Evolutionary conservation across 2,113 vertebrate species (phyloP).

Genomic region (Bos indicus): DNA sequence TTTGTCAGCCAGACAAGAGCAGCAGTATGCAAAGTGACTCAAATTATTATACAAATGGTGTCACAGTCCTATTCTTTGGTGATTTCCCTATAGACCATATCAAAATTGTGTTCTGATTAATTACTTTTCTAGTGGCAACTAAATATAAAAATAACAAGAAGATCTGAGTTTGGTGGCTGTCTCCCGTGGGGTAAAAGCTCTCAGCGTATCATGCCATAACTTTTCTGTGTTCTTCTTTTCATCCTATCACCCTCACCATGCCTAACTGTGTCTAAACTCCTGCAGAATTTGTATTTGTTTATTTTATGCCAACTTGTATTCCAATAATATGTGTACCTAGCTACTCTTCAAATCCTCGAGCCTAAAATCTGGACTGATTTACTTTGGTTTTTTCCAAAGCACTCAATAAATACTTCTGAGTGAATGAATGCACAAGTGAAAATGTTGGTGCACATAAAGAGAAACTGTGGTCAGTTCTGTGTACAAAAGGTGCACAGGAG

Average conservation of each 20-base stretch:
- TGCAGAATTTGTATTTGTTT: constrained; percentile 35
- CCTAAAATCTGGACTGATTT: constrained; percentile 35
- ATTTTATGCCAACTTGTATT: constrained; percentile 16
- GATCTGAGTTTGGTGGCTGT: background rate
- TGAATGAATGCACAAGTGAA: background rate
- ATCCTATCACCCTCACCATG: background rate
- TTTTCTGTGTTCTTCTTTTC: constrained; percentile 7
- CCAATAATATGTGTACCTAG: background rate
- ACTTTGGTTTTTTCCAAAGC: constrained; percentile 7
- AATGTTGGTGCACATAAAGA: background rate
- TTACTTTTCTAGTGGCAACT: constrained; percentile 28
- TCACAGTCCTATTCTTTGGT: background rate
- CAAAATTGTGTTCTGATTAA: constrained; percentile 47
- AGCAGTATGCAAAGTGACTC: constrained; percentile 8
- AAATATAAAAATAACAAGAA: constrained; percentile 40
- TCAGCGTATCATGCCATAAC: background rate
- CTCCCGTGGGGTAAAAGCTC: background rate
- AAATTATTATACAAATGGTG: background rate
- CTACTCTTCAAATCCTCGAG: background rate
- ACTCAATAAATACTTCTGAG: background rate
- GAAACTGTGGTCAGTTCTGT: background rate
- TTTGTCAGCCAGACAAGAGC: background rate
- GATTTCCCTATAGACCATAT: constrained; percentile 41
- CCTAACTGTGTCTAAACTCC: background rate
- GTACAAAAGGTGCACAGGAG: background rate